A percentile compares a stretch with the other conserved stretches of the same genome.
Conservation (phyloP, 2,888 invertebrate genomes). For the Drosophila nigritarsus region DNA sequence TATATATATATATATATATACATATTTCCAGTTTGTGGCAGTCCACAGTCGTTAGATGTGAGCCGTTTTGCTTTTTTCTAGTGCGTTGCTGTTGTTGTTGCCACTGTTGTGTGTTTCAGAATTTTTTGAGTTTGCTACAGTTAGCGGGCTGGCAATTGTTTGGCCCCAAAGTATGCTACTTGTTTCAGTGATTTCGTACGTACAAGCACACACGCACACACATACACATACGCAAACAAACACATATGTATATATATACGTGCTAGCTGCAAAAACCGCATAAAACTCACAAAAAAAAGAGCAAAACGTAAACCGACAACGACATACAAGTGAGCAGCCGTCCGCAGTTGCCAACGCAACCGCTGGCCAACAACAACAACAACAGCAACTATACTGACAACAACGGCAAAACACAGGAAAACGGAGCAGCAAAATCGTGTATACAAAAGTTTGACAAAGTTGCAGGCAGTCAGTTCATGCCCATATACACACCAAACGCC, state of each 20-base stretch:
- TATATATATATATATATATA: not conserved
- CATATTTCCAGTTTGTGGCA: conserved; percentile 53
- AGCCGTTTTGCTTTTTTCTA: conserved; percentile 34
- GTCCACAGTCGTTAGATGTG: conserved; percentile 52
- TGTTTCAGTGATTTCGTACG: conserved; percentile 65
- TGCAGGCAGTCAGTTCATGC: conserved; percentile 47
- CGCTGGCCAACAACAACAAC: conserved; percentile 41
- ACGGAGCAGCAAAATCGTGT: conserved; percentile 37
- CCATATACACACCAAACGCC: conserved; percentile 2
- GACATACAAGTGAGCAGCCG: conserved; percentile 68
- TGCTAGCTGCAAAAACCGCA: conserved; percentile 60
- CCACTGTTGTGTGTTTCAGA: conserved; percentile 33
- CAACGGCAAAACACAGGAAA: conserved; percentile 22
- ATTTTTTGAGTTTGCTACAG: conserved; percentile 57
- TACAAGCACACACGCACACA: conserved; percentile 25
- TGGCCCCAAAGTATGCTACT: conserved; percentile 76
- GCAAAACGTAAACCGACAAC: conserved; percentile 35
- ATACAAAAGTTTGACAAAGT: conserved; percentile 64
- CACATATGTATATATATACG: conserved; percentile 5
- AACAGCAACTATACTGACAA: conserved; percentile 30
- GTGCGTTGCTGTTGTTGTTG: conserved; percentile 19
- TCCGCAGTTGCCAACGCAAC: conserved; percentile 57
- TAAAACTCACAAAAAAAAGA: conserved; percentile 51
- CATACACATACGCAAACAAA: conserved; percentile 20
- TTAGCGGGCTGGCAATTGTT: conserved; percentile 69